Base-by-base conservation (phyloP, 1,140 invertebrate genomes). In the Tetragonula clypearis region DNA sequence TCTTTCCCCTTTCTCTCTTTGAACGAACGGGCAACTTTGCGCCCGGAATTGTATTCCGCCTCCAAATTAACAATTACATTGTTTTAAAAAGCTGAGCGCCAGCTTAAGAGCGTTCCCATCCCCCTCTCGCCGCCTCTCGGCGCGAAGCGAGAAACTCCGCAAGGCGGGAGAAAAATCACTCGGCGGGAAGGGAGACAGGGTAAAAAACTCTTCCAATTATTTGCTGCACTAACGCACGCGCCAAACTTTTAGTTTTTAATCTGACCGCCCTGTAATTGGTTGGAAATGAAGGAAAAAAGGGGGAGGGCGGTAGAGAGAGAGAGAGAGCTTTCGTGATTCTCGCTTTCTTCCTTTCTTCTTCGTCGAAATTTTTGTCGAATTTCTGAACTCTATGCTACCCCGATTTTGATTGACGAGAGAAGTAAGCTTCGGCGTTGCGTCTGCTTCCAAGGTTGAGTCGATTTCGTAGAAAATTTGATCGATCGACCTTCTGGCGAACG, bases 51-150 rank as follows among this genome's bases (percentile, higher is more conserved):
- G 90, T 89, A 86, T 91, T 88, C 66, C 87, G 82, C 80, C 84
- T 88, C 76, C 84, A 90, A 91, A 91, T 91, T 91, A 91, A 91
- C 90, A 91, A 88, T 91, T 91, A 91, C 82, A 86, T 90, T 90
- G 90, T 90, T 91, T 91, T 88, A 91, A 91, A 91, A 91, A 91
- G 86, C 90, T 82, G 66, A 69, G 75, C 82, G 41, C 74, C 62
- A 66, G 79, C 84, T 90, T 82, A 86, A 88, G 81, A 83, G 80
- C 71, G 41, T 49, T 49, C 73, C 75, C 73, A 49, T 65, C 66
- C 56, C 66, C 56, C 73, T 56, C 86, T 53, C 77, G 77, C 76
- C n/a, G 78, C 76, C 68, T 87, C 66, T 62, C 65, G 65, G 53
- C 69, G 76, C 17, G 74, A 75, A 88, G 88, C 78, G 84, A 72